Conservation (phyloP, 2,797 vertebrate genomes). For the Alca torda region DNA sequence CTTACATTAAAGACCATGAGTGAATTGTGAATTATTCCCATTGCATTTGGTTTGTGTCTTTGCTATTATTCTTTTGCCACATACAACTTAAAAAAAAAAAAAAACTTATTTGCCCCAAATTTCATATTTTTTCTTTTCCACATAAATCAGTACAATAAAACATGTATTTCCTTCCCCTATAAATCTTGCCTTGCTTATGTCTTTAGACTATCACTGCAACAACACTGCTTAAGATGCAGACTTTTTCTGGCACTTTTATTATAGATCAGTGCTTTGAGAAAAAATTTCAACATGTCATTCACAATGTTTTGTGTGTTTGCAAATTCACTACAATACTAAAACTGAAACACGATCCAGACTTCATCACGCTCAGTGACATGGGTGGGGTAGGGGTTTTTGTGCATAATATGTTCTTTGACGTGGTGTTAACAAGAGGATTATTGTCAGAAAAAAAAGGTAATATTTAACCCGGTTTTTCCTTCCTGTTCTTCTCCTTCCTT, state of each 20-base stretch:
- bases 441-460: constrained; percentile 11
- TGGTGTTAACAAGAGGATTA: constrained; percentile 16
- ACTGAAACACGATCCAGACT: constrained; percentile 53
- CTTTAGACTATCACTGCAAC: not conserved
- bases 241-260: not conserved
- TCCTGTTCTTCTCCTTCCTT: not conserved
- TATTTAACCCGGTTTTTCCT: not conserved
- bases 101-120: not conserved
- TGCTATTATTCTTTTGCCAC: not conserved
- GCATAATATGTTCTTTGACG: not conserved
- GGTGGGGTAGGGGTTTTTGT: not conserved
- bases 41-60: not conserved
- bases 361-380: not conserved
- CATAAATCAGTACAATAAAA: not conserved
- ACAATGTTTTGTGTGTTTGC: constrained; percentile 14
- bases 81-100: not conserved
- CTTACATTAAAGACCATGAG: not conserved
- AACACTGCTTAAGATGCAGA: not conserved
- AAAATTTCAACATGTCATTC: constrained; percentile 41
- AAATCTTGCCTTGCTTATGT: not conserved
- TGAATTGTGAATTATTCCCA: not conserved
- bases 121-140: not conserved
- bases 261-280: not conserved
- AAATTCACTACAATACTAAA: constrained; percentile 58
- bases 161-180: not conserved